A percentile compares a stretch with the other conserved stretches of the same genome.
These are phyloP conservation scores for Drosophila colorata DNA, from an alignment of 2,888 invertebrate species.

Conservation along the genomic window DNA sequence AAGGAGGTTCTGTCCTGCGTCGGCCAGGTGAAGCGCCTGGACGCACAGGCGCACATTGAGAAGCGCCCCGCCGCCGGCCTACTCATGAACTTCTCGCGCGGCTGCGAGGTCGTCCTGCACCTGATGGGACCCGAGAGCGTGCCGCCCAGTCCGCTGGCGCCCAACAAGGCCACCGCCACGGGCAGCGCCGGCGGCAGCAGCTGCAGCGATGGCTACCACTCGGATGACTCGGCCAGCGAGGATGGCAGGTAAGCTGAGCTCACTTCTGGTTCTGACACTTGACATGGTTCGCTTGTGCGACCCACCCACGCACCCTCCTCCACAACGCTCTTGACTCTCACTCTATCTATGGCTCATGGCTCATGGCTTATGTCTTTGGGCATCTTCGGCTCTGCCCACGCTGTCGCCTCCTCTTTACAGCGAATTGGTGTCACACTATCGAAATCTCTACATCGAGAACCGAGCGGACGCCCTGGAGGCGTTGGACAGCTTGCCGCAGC, in stretches of 20 bases:
- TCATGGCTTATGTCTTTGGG: slow-evolving; percentile 18
- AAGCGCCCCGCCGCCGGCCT: slow-evolving; percentile 89
- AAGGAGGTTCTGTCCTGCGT: slow-evolving; percentile 93
- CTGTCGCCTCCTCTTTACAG: slow-evolving; percentile 76
- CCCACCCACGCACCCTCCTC: slow-evolving; percentile 30
- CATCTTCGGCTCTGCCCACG: slow-evolving; percentile 27
- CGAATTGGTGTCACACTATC: slow-evolving; percentile 92
- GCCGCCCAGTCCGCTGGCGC: slow-evolving; percentile 84
- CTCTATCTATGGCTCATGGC: no score
- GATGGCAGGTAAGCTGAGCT: slow-evolving; percentile 81
- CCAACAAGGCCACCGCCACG: slow-evolving; percentile 57
- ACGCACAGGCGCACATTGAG: slow-evolving; percentile 88
- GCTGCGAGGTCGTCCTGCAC: slow-evolving; percentile 91
- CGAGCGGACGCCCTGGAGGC: slow-evolving; percentile 94
- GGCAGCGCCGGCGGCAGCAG: slow-evolving; percentile 86
- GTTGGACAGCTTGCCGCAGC: slow-evolving; percentile 91
- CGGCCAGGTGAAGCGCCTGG: slow-evolving; percentile 89
- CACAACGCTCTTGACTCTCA: slow-evolving; percentile 32
- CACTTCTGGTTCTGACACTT: slow-evolving; percentile 41
- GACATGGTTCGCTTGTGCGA: slow-evolving; percentile 49
- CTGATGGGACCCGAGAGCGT: slow-evolving; percentile 88
- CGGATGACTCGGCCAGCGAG: slow-evolving; percentile 88
- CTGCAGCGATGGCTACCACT: slow-evolving; percentile 93
- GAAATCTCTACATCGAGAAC: slow-evolving; percentile 93
- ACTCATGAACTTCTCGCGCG: slow-evolving; percentile 90